Percentiles rank a stretch among this genome's conserved stretches.
These are phyloP conservation scores for Urophycis tenuis DNA, from an alignment of 2,797 vertebrate genomes.

Conservation along the genomic window DNA sequence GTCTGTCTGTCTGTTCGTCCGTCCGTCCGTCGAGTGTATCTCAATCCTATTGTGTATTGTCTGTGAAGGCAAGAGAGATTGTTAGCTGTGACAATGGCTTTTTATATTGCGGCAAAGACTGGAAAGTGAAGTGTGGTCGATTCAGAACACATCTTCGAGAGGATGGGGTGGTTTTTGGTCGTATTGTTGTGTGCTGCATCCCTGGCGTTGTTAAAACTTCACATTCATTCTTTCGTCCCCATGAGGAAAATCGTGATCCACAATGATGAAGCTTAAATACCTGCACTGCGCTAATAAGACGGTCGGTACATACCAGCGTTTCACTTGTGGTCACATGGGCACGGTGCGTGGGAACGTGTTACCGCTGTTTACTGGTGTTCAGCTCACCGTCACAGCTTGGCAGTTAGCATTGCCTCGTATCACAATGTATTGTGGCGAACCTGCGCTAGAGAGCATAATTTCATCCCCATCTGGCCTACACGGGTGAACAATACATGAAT, in stretches of 20 bases:
- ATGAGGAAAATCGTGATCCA: not conserved
- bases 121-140: too few relatives aligned
- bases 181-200: not conserved
- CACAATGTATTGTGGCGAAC: not conserved
- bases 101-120: not conserved
- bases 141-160: too few relatives aligned
- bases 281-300: not conserved
- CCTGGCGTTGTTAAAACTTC: not conserved
- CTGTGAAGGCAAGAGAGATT: not conserved
- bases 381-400: not conserved
- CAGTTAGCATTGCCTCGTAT: not conserved
- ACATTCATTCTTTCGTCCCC: not conserved
- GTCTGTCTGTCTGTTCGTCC: not conserved
- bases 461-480: not conserved
- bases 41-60: not conserved
- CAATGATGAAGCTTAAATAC: not conserved
- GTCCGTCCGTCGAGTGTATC: not conserved
- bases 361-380: not conserved
- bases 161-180: not conserved
- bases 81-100: not conserved
- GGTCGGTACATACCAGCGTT: not conserved
- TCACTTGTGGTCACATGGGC: not conserved
- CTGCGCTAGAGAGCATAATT: not conserved
- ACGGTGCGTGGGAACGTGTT: not conserved
- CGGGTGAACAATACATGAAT: not conserved